Base-by-base conservation (phyloP, 2,797 vertebrate genomes). In the Phataginus tetradactyla region DNA sequence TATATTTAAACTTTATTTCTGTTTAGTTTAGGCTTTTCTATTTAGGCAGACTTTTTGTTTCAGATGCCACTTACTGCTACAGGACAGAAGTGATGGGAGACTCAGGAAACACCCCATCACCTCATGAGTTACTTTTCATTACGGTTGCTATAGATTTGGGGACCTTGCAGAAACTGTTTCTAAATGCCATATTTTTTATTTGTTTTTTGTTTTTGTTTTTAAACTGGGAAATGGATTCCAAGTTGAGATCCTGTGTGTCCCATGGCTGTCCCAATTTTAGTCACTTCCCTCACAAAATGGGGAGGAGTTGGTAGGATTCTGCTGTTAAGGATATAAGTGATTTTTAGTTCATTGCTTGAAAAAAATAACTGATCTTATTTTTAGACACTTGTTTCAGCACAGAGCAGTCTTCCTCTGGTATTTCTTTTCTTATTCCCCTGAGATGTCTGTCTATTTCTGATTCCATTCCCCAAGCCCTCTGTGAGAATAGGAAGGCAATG, bases 401-500 rank as follows among this genome's bases (percentile, higher is more conserved):
- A 95, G 94, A 92, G 89, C 75, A 95, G 89, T 78, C 91, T 51
- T 97, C 87, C 89, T 96, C 97, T 93, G 0, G 63, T 96, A 90
- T 95, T 94, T 96, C 97, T 87, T 92, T 81, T 90, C 57, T 96
- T 89, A 49, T 83, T 98, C 98, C 91, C 97, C 94, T 97, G 98
- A 98, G 98, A 97, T 97, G 94, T 97, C 84, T 97, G 96, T 97
- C 98, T 98, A 95, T 97, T 98, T 98, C 97, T 98, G 98, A 98
- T 98, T 98, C 97, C 96, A 66, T 98, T 96, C 94, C 39, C 42
- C 59, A 95, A 97, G 96, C 64, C 68, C 97, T 98, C 96, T 96
- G 69, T 98, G 94, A 97, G 97, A 98, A 97, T 92, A 96, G 75
- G 95, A 97, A 98, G 34, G 71, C 81, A 97, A 98, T 97, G 95